Evolutionary conservation across 2,888 invertebrate species (phyloP).

Genomic region (Druceiella hillmani): DNA sequence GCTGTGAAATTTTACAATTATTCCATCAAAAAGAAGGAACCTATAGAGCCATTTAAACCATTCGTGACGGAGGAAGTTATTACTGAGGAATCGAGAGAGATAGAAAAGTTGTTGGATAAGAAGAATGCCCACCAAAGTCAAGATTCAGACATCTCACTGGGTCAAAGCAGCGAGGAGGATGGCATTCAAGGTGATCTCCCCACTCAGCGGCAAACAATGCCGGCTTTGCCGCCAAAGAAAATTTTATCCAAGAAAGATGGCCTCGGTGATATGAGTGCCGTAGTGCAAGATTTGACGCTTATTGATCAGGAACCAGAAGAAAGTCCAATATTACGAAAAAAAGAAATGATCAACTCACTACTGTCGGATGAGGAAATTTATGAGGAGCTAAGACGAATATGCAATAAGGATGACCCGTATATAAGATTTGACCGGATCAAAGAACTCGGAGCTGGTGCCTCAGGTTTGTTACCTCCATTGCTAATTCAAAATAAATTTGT

Average conservation of each 20-base stretch:
- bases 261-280: constrained; percentile 35
- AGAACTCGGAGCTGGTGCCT: constrained; percentile 89
- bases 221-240: constrained; percentile 44
- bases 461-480: constrained; percentile 44
- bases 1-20: constrained; percentile 89
- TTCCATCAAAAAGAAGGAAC: constrained; percentile 75
- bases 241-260: constrained; percentile 41
- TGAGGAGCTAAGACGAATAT: constrained; percentile 69
- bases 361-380: constrained; percentile 71
- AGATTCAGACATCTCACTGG: constrained; percentile 47
- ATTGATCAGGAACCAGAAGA: constrained; percentile 38
- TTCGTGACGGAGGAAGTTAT: constrained; percentile 77
- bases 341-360: constrained; percentile 49
- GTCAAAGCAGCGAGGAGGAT: constrained; percentile 52
- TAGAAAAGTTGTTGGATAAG: constrained; percentile 68
- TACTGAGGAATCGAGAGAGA: constrained; percentile 77
- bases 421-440: constrained; percentile 73
- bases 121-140: constrained; percentile 68
- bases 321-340: constrained; percentile 57
- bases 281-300: constrained; percentile 40
- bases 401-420: constrained; percentile 77
- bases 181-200: constrained; percentile 34
- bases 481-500: too few species aligned
- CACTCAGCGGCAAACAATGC: constrained; percentile 52
- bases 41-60: constrained; percentile 68